Evolutionary conservation across 2,113 vertebrate species (phyloP).

Genomic region (Peromyscus polionotus): DNA sequence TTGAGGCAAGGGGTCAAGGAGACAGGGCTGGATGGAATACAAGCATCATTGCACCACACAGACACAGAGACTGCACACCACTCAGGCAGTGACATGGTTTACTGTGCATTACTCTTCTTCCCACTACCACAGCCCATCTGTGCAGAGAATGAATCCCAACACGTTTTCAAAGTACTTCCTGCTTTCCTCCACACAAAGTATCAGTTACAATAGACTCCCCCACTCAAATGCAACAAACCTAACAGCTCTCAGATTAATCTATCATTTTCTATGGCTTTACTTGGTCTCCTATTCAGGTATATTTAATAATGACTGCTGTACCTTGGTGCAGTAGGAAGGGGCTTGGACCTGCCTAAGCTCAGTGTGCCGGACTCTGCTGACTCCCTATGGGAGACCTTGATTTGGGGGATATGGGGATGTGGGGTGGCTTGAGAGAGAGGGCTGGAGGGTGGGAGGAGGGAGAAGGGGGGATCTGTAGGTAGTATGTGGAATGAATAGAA

Average conservation of each 20-base stretch:
- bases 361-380: too few species aligned
- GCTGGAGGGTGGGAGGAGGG: too few species aligned
- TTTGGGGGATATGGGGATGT: too few species aligned
- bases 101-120: conserved; percentile 85
- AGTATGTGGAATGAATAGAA: too few species aligned
- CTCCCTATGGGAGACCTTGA: too few species aligned
- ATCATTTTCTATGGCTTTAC: conserved; percentile 52
- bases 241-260: conserved; percentile 56
- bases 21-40: conserved; percentile 86
- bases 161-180: conserved; percentile 55
- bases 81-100: conserved; percentile 88
- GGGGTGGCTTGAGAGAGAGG: too few species aligned
- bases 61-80: conserved; percentile 88
- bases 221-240: conserved; percentile 39
- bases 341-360: too few species aligned
- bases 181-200: conserved; percentile 64
- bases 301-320: not conserved
- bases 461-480: too few species aligned
- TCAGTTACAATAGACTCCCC: conserved; percentile 51
- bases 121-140: conserved; percentile 80
- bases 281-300: not conserved
- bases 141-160: conserved; percentile 76
- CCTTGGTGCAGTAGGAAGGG: too few species aligned
- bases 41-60: conserved; percentile 84
- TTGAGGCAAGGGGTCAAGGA: conserved; percentile 57